phyloP scores from a whole-genome alignment of 2,888 invertebrate species.

The Brachyopa scutellaris region DNA sequence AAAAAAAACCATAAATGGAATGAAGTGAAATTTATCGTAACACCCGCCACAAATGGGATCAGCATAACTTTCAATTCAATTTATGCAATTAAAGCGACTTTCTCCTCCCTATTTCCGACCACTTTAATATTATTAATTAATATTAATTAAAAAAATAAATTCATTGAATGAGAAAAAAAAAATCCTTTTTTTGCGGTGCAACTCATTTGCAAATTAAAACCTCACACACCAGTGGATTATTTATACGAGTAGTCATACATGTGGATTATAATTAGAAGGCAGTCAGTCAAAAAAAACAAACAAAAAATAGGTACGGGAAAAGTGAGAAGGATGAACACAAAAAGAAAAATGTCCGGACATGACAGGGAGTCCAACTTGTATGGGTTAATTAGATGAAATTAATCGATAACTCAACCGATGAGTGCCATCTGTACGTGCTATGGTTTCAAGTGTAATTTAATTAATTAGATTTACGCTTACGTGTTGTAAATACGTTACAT shows the following conservation, averaged over 20 bases:
- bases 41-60: background rate
- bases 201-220: slow-evolving; percentile 23
- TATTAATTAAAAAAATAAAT: too few species aligned
- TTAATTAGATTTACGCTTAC: slow-evolving; percentile 49
- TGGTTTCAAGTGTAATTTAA: slow-evolving; percentile 39
- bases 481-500: background rate
- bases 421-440: slow-evolving; percentile 14
- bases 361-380: slow-evolving; percentile 41
- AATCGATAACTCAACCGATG: slow-evolving; percentile 25
- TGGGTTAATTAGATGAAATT: slow-evolving; percentile 56
- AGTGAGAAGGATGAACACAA: background rate
- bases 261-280: background rate
- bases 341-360: slow-evolving; percentile 10
- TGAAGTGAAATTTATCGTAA: background rate
- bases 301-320: too few species aligned
- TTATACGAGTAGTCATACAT: background rate
- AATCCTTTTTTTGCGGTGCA: slow-evolving; percentile 1
- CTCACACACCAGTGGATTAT: background rate
- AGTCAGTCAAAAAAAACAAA: too few species aligned
- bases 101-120: background rate
- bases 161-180: too few species aligned
- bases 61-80: slow-evolving; percentile 5
- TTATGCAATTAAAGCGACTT: background rate
- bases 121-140: background rate
- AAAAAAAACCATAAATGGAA: background rate